These are phyloP conservation scores for Rhipidura dahli DNA, from an alignment of 2,113 vertebrate species.

Conservation along the genomic window DNA sequence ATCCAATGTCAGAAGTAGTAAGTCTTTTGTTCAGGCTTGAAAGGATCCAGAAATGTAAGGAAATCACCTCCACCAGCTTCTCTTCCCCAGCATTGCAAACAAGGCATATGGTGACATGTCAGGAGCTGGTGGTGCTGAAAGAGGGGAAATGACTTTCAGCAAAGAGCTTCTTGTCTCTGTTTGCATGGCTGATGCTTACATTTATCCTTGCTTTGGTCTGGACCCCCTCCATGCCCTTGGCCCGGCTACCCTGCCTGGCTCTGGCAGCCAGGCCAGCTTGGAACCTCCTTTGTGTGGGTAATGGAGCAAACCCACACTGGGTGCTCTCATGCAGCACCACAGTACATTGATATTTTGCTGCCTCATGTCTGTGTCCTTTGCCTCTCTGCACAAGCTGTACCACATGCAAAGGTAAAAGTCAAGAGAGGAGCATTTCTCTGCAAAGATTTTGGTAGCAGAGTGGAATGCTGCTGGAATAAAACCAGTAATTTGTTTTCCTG, in stretches of 20 bases:
- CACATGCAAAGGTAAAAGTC: neutral
- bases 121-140: neutral
- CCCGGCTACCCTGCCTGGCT: neutral
- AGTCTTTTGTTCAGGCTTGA: neutral
- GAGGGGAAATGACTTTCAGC: neutral
- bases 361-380: neutral
- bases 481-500: neutral
- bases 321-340: neutral
- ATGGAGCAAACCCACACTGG: neutral
- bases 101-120: neutral
- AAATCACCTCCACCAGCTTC: neutral
- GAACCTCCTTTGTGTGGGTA: neutral
- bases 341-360: neutral
- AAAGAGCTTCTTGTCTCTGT: neutral
- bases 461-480: neutral
- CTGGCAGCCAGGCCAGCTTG: neutral
- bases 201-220: neutral
- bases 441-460: neutral
- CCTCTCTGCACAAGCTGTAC: neutral
- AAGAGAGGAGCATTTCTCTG: neutral
- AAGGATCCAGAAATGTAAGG: neutral
- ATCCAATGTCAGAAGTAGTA: conserved; percentile 7
- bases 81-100: neutral
- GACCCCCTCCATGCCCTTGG: neutral
- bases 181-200: neutral